Percentiles rank a stretch among this genome's conserved stretches.
These are phyloP conservation scores for Ophthalmolycus amberensis DNA, from an alignment of 2,113 vertebrate genomes.

Conservation along the genomic window DNA sequence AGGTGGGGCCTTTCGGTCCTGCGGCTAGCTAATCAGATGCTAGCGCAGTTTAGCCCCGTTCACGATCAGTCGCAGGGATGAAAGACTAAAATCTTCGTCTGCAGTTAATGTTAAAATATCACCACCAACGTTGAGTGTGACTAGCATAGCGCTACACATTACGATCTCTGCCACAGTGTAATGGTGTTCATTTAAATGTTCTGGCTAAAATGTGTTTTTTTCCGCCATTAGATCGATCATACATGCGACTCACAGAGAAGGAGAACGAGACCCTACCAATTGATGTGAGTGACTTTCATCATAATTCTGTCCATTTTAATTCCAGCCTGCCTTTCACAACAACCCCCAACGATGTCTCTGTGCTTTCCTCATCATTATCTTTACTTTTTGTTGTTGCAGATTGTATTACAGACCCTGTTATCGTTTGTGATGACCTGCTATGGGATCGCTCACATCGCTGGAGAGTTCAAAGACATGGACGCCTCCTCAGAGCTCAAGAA, in stretches of 20 bases:
- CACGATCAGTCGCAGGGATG: not conserved
- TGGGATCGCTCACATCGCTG: constrained; percentile 96
- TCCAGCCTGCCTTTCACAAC: no score
- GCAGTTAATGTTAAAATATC: no score
- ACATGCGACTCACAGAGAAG: constrained; percentile 96
- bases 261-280: constrained; percentile 96
- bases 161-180: not conserved
- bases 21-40: constrained; percentile 34
- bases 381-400: constrained; percentile 80
- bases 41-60: constrained; percentile 49
- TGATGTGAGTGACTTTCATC: constrained; percentile 88
- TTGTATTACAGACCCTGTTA: constrained; percentile 95
- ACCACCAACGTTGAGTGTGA: fast-evolving
- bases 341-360: fast-evolving
- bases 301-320: not conserved
- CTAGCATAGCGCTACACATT: fast-evolving
- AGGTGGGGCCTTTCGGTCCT: constrained; percentile 42
- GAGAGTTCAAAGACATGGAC: constrained; percentile 97
- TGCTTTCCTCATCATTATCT: fast-evolving
- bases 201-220: not conserved
- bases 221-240: constrained; percentile 88
- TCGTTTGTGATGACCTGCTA: constrained; percentile 96
- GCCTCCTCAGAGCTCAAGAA: constrained; percentile 97
- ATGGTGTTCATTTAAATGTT: not conserved
- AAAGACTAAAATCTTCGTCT: not conserved